Evolutionary conservation across 2,113 vertebrate species (phyloP).

Genomic region (Thunnus thynnus): DNA sequence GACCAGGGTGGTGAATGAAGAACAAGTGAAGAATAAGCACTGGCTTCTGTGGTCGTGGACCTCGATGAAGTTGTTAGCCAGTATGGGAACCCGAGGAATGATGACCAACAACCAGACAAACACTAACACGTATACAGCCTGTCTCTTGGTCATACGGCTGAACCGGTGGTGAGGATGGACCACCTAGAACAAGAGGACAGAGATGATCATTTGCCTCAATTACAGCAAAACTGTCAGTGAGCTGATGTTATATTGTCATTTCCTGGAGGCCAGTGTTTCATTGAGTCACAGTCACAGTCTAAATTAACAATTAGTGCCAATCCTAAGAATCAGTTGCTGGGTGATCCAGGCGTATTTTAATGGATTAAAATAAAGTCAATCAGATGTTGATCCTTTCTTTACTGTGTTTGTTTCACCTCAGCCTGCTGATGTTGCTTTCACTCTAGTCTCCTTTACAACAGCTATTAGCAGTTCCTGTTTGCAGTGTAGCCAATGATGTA

Average conservation of each 20-base stretch:
- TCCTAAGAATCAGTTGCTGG: no score
- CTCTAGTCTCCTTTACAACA: no score
- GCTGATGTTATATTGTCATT: no score
- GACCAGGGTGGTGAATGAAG: slow-evolving; percentile 67
- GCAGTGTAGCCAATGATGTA: no score
- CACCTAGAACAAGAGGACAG: slow-evolving; percentile 54
- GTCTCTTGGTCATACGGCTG: slow-evolving; percentile 66
- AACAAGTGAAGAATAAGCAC: slow-evolving; percentile 80
- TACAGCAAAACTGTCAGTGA: neutral
- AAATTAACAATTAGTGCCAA: no score
- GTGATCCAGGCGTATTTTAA: slow-evolving; percentile 26
- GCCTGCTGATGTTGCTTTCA: no score
- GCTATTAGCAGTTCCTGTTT: no score
- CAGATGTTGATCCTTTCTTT: no score
- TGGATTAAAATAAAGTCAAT: no score
- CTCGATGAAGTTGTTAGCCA: slow-evolving; percentile 67
- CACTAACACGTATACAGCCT: slow-evolving; percentile 41
- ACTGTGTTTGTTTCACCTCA: no score
- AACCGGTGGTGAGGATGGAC: slow-evolving; percentile 81
- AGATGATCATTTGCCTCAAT: neutral
- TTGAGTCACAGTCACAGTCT: no score
- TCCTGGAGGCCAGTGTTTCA: neutral
- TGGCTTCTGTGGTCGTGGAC: slow-evolving; percentile 35
- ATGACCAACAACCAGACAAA: slow-evolving; percentile 77
- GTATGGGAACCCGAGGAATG: slow-evolving; percentile 76